These are phyloP conservation scores for Brachionichthys hirsutus DNA, from an alignment of 2,113 vertebrate species.

Conservation along the genomic window DNA sequence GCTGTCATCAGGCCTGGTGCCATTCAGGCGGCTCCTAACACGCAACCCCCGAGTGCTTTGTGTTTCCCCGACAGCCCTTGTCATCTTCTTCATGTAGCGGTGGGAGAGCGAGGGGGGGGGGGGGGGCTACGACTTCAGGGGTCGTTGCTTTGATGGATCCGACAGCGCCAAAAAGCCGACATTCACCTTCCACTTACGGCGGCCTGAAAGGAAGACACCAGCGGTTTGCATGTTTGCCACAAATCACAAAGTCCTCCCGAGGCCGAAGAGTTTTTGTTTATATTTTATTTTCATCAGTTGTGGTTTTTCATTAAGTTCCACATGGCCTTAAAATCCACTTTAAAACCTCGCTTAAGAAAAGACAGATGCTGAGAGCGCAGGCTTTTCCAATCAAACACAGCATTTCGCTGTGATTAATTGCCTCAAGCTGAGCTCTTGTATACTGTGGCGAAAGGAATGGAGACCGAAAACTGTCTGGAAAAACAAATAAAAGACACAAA, in stretches of 20 bases:
- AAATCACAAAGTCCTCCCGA: neutral
- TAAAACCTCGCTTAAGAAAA: neutral
- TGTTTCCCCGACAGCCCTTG: constrained; percentile 65
- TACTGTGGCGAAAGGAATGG: too few species aligned
- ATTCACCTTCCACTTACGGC: constrained; percentile 7
- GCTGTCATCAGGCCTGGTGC: constrained; percentile 65
- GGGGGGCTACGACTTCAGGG: constrained; percentile 45
- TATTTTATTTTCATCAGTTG: neutral
- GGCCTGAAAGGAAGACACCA: neutral
- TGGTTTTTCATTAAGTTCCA: neutral
- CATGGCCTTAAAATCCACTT: neutral
- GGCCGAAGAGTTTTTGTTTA: too few species aligned
- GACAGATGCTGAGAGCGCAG: neutral
- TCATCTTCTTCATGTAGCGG: constrained; percentile 44
- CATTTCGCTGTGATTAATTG: neutral
- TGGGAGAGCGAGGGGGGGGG: constrained; percentile 10
- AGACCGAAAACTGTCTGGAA: neutral
- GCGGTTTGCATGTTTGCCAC: neutral
- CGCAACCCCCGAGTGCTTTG: constrained; percentile 61
- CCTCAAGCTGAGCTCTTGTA: neutral
- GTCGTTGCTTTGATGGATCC: constrained; percentile 35
- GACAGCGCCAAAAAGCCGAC: constrained; percentile 21
- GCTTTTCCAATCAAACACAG: neutral
- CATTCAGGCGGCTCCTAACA: constrained; percentile 67
- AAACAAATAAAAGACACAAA: neutral